Conservation (phyloP, 92 coral and sea anemone genomes). For the Galaxea fascicularis region DNA sequence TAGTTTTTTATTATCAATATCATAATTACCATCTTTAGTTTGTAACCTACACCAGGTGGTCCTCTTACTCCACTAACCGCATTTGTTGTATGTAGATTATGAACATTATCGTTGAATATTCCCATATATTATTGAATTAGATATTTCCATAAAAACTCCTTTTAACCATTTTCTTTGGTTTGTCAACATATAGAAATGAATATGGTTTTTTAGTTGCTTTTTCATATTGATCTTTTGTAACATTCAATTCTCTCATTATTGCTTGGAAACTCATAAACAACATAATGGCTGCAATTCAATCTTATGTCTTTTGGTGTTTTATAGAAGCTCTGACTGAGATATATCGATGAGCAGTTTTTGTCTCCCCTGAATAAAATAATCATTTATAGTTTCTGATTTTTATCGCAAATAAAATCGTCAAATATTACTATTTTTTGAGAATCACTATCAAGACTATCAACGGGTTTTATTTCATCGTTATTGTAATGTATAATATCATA, state of each 20-base stretch:
- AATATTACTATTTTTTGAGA: not conserved
- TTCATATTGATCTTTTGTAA: too few relatives aligned
- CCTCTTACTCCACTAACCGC: too few relatives aligned
- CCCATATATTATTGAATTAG: too few relatives aligned
- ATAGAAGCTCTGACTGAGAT: too few relatives aligned
- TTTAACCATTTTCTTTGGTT: too few relatives aligned
- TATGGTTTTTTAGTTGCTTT: not conserved
- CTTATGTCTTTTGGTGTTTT: too few relatives aligned
- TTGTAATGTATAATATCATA: not conserved
- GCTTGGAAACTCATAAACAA: too few relatives aligned
- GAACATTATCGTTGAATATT: too few relatives aligned
- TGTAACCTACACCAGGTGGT: not conserved
- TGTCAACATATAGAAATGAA: not conserved
- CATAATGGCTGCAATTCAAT: too few relatives aligned
- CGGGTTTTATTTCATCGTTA: not conserved
- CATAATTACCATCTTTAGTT: not conserved
- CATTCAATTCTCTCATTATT: not conserved
- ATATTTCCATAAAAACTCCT: too few relatives aligned
- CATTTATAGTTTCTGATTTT: slow-evolving; percentile 2
- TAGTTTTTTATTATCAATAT: not conserved
- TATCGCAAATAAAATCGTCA: slow-evolving; percentile 23
- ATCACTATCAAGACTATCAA: not conserved
- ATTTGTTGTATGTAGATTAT: too few relatives aligned
- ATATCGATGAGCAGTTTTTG: not conserved
- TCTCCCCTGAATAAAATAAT: not conserved